Percentiles rank a stretch among this genome's conserved stretches.
These are phyloP conservation scores for Tortricodes alternella DNA, from an alignment of 2,888 invertebrate genomes.

Conservation along the genomic window DNA sequence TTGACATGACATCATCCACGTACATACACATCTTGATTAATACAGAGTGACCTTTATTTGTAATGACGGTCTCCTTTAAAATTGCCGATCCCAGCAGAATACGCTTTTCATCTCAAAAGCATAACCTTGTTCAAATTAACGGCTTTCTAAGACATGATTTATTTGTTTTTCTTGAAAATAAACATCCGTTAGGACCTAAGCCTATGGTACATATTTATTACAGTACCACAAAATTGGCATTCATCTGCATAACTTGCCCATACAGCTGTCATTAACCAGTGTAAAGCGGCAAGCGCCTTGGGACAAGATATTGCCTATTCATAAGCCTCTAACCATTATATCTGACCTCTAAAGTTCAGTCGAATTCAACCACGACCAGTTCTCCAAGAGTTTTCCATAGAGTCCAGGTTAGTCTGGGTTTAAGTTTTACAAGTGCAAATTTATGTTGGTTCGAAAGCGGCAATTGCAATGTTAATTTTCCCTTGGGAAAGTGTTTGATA, in stretches of 20 bases:
- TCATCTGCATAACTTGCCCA: slow-evolving; percentile 65
- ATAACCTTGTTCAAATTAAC: background rate
- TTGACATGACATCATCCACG: too few relatives aligned
- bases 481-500: slow-evolving; percentile 29
- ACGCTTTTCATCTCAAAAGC: background rate
- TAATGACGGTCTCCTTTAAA: too few relatives aligned
- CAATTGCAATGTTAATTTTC: slow-evolving; percentile 39
- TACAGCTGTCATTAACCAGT: slow-evolving; percentile 67
- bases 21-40: too few relatives aligned
- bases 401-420: slow-evolving; percentile 17
- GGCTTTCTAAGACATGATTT: slow-evolving; percentile 5
- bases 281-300: slow-evolving; percentile 61
- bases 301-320: slow-evolving; percentile 70
- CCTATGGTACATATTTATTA: slow-evolving; percentile 35
- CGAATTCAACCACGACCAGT: background rate
- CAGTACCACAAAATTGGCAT: slow-evolving; percentile 59
- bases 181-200: slow-evolving; percentile 29
- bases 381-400: slow-evolving; percentile 15
- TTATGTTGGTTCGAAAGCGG: slow-evolving; percentile 24
- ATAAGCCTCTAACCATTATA: slow-evolving; percentile 41
- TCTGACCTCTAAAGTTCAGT: slow-evolving; percentile 9
- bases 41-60: too few relatives aligned
- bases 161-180: slow-evolving; percentile 22
- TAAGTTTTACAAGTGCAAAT: slow-evolving; percentile 22
- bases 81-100: background rate